A percentile compares a stretch with the other conserved stretches of the same genome.
Conservation (phyloP, 1,140 invertebrate species). For the Nebria ingens region DNA sequence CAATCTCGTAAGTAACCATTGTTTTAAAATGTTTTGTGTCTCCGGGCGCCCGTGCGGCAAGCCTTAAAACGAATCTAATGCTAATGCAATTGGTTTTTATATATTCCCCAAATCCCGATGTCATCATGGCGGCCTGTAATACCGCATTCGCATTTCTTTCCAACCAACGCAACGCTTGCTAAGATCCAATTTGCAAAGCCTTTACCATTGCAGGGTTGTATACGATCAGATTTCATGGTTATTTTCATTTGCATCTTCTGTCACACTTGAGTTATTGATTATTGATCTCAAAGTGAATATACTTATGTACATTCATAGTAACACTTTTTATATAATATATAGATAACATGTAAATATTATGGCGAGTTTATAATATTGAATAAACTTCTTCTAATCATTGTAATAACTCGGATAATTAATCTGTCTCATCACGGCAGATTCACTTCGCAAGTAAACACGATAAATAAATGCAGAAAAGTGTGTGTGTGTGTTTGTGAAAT, state of each 20-base stretch:
- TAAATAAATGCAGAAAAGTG: background rate
- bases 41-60: conserved; percentile 15
- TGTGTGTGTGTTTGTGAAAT: background rate
- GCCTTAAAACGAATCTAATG: conserved; percentile 21
- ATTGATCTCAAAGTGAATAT: no score
- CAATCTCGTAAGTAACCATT: conserved; percentile 23
- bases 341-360: no score
- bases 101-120: conserved; percentile 22
- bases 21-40: conserved; percentile 20
- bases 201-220: conserved; percentile 16
- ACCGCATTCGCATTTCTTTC: conserved; percentile 14
- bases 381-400: no score
- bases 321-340: no score
- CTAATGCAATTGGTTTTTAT: conserved; percentile 25
- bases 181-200: conserved; percentile 20
- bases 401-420: no score
- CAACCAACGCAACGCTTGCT: background rate
- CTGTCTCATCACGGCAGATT: no score
- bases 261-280: no score
- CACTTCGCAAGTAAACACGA: no score
- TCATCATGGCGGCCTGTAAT: conserved; percentile 18
- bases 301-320: no score
- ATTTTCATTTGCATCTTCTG: no score
- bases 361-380: no score
- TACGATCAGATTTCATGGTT: background rate